These are phyloP conservation scores for Ganaspis sp. DNA, from an alignment of 1,140 invertebrate species.

Conservation along the genomic window DNA sequence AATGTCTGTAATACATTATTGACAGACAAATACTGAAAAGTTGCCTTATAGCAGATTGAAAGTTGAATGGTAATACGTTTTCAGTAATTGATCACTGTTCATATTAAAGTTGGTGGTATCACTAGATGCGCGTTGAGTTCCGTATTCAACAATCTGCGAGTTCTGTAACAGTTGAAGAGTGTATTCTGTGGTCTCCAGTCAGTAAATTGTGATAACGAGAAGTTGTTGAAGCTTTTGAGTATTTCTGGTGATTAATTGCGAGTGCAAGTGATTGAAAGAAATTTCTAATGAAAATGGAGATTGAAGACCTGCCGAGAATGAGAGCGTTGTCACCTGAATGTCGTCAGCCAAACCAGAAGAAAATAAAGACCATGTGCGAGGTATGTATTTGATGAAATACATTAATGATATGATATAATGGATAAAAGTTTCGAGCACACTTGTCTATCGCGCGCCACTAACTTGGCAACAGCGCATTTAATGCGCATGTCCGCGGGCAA, in stretches of 20 bases:
- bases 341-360: conserved; percentile 44
- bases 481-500: conserved; percentile 35
- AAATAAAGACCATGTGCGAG: conserved; percentile 46
- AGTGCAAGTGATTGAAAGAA: not conserved
- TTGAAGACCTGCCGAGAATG: conserved; percentile 51
- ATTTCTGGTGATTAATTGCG: not conserved
- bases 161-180: conserved; percentile 2
- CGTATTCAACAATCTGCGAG: not conserved
- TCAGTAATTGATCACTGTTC: not conserved
- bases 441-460: conserved; percentile 34
- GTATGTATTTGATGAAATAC: conserved; percentile 47
- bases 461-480: conserved; percentile 55
- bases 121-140: not conserved
- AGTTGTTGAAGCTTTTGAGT: not conserved
- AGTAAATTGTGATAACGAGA: conserved; percentile 22
- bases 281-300: conserved; percentile 35
- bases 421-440: not conserved
- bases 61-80: not conserved
- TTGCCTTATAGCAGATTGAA: not conserved
- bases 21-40: not conserved
- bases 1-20: not conserved
- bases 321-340: conserved; percentile 50
- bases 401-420: not conserved
- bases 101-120: conserved; percentile 13
- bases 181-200: not conserved